Conservation (phyloP, 2,113 vertebrate species). For the Asarcornis scutulata region DNA sequence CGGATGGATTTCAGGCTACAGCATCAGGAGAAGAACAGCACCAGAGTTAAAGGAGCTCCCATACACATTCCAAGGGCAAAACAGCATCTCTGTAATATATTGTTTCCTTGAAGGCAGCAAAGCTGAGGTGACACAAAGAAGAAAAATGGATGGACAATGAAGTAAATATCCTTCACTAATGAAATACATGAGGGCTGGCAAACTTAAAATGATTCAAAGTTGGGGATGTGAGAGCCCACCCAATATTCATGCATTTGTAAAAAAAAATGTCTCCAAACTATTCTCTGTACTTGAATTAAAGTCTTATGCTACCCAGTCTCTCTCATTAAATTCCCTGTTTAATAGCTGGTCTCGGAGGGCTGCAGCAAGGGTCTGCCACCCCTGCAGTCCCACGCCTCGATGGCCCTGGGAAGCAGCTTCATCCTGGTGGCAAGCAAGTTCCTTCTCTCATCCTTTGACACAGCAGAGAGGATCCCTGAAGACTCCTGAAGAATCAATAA, state of each 20-base stretch:
- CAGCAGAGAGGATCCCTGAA: not conserved
- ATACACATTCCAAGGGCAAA: not conserved
- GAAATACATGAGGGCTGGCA: not conserved
- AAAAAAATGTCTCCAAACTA: not conserved
- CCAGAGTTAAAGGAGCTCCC: not conserved
- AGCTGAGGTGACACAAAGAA: not conserved
- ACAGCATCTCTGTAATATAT: not conserved
- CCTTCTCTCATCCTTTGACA: not conserved
- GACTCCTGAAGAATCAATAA: conserved; percentile 47
- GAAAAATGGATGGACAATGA: conserved; percentile 11
- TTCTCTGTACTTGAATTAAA: not conserved
- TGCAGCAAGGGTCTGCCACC: not conserved
- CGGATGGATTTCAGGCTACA: not conserved
- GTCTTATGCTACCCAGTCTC: not conserved
- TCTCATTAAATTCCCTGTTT: not conserved
- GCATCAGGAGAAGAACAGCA: not conserved
- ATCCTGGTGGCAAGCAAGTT: not conserved
- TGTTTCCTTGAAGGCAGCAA: conserved; percentile 8
- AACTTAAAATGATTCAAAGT: not conserved
- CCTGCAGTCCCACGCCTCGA: fast-evolving
- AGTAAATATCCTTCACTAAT: not conserved
- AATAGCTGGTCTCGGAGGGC: not conserved
- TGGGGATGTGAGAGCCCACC: not conserved
- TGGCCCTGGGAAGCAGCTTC: not conserved
- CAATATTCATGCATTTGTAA: not conserved